These are phyloP conservation scores for Ochlodes sylvanus DNA, from an alignment of 2,888 invertebrate species.

Conservation along the genomic window DNA sequence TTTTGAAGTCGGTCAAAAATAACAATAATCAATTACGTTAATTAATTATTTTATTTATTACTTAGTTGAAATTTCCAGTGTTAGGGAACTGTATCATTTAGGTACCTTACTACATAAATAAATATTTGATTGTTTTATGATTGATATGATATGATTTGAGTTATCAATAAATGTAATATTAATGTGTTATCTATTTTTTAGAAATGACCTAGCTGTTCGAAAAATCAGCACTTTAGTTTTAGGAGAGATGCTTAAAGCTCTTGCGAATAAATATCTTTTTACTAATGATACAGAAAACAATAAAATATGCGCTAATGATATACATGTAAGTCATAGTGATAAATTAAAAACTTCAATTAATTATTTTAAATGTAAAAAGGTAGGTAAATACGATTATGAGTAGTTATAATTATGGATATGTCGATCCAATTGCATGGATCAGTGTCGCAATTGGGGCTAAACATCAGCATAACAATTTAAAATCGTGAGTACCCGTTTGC, in stretches of 20 bases:
- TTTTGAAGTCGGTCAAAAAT: no score
- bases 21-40: no score
- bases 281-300: conserved; percentile 49
- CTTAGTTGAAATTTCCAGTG: no score
- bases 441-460: no score
- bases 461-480: neutral
- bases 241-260: conserved; percentile 69
- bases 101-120: no score
- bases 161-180: neutral
- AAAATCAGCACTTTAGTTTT: conserved; percentile 72
- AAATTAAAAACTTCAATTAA: neutral
- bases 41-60: no score
- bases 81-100: no score
- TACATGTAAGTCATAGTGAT: conserved; percentile 61
- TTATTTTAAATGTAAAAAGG: no score
- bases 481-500: neutral
- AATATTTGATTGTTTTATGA: no score
- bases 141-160: no score
- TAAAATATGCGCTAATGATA: conserved; percentile 60
- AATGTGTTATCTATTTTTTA: conserved; percentile 46
- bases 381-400: no score
- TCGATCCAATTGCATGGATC: no score
- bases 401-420: neutral
- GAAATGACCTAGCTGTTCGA: conserved; percentile 63
- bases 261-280: conserved; percentile 68